A percentile compares a stretch with the other conserved stretches of the same genome.
Conservation (phyloP, 2,797 vertebrate genomes). For the Neopelma chrysocephalum region DNA sequence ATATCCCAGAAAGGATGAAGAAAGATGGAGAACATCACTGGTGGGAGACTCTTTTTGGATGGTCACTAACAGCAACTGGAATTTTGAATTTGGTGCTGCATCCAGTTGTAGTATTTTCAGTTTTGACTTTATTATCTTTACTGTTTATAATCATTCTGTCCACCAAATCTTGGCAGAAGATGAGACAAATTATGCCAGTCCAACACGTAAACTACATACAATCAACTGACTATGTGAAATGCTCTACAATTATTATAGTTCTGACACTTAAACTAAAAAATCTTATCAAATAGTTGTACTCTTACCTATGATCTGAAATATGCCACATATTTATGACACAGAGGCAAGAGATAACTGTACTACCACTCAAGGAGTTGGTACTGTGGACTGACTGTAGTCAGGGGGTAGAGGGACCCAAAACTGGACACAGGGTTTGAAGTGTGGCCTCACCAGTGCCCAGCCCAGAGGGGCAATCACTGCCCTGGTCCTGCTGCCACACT, state of each 20-base stretch:
- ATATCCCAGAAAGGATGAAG: neutral
- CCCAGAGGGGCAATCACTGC: neutral
- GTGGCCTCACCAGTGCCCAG: neutral
- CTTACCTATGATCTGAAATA: neutral
- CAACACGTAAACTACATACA: neutral
- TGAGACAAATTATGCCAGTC: neutral
- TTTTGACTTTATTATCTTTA: neutral
- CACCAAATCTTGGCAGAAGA: neutral
- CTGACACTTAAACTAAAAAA: neutral
- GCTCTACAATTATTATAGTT: neutral
- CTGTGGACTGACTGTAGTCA: neutral
- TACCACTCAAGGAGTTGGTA: neutral
- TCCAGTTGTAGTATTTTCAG: neutral
- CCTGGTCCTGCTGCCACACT: neutral
- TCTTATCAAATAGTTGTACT: neutral
- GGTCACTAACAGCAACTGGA: neutral
- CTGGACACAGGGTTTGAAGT: neutral
- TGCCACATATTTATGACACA: neutral
- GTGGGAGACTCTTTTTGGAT: neutral
- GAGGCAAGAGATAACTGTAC: neutral
- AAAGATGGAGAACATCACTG: neutral
- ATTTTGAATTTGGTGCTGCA: neutral
- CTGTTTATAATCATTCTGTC: neutral
- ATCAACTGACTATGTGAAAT: neutral
- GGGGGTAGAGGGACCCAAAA: neutral